Evolutionary conservation across 2,797 vertebrate genomes (phyloP), one percentile per base, ranked within the genome.

Genomic region (Adelosebastes latens): DNA sequence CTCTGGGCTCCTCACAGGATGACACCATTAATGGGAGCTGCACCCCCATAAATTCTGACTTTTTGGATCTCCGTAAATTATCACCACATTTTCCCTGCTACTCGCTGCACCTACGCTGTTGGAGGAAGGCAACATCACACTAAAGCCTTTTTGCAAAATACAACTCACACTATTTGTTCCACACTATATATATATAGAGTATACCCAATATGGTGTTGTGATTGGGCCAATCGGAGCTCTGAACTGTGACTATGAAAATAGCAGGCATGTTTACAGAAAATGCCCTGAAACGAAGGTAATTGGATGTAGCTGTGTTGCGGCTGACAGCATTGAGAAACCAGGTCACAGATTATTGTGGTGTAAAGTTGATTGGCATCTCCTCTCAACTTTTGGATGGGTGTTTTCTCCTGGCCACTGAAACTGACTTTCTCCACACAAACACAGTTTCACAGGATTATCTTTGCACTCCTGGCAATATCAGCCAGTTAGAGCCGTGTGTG

Each of bases 391-490:
- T 69, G 32, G 46, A 78, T 75, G 74, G 53, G 49, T 83, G 79
- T 80, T 82, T 85, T 86, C 76, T 88, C 65, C 78, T 86, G 80
- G 88, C 88, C 80, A 64, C 74, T 88, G 32, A 82, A 79, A 79
- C 53, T 65, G 72, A 79, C 65, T 85, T 85, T 86, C 70, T 81
- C 63, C 86, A 81, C 84, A 72, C 66, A 89, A 80, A 90, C 77
- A 84, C 60, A 86, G 66, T 83, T 89, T 86, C 77, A 87, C 52
- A 85, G 88, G 86, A 90, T 93, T 93, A 93, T 86, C 74, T 65
- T 73, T 72, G 22, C 77, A 84, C 85, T 88, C 69, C 69, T 81
- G 81, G 81, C 89, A 75, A 71, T 72, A 92, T 79, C 79, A 87
- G 34, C 53, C 70, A 77, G 74, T 86, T 73, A 75, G 65, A 82